These are phyloP conservation scores for Felis catus DNA, from an alignment of 2,113 vertebrate genomes.

Conservation along the genomic window DNA sequence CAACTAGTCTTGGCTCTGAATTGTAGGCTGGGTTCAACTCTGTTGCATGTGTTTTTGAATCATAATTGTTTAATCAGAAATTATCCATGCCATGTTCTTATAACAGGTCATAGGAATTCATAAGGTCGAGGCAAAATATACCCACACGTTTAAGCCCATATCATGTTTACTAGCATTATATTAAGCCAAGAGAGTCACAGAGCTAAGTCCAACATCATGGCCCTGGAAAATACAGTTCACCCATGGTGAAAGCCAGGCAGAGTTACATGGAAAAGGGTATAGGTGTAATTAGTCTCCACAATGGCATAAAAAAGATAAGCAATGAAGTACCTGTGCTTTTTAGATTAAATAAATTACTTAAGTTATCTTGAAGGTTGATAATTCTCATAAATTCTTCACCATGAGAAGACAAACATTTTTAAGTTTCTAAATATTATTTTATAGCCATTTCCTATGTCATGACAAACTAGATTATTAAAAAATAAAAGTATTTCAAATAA, in stretches of 20 bases:
- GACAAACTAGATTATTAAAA: neutral
- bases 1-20: neutral
- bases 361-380: neutral
- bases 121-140: neutral
- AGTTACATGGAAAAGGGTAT: neutral
- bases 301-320: neutral
- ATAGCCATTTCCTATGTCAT: neutral
- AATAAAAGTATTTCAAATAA: neutral
- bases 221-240: neutral
- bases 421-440: neutral
- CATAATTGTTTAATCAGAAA: neutral
- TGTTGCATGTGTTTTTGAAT: neutral
- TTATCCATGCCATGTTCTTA: neutral
- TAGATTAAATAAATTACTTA: neutral
- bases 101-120: neutral
- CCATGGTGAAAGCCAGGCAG: neutral
- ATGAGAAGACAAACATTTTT: neutral
- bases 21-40: neutral
- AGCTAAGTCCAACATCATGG: neutral
- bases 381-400: neutral
- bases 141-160: neutral
- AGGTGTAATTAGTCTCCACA: neutral
- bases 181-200: neutral
- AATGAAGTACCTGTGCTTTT: neutral
- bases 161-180: neutral